Conservation (phyloP, 2,113 vertebrate species). For the Gymnorhina tibicen region DNA sequence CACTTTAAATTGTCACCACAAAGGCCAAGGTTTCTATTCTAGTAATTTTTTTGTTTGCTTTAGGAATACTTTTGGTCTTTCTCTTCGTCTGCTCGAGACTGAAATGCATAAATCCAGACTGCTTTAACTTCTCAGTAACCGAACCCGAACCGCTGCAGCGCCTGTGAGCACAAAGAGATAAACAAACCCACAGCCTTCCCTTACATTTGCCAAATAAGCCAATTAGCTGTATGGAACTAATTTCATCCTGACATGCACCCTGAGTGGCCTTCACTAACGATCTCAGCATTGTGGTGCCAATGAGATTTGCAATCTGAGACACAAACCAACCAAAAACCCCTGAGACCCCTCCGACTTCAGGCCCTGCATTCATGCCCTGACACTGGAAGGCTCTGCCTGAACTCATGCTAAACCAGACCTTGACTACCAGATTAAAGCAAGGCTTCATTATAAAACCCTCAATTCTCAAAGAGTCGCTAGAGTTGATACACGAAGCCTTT, state of each 20-base stretch:
- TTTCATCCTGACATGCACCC: neutral
- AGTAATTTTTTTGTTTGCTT: slow-evolving; percentile 2
- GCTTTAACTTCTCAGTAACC: neutral
- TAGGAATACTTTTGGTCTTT: slow-evolving; percentile 10
- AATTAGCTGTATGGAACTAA: neutral
- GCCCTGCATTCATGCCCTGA: neutral
- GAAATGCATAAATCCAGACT: neutral
- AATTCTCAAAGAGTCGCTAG: neutral
- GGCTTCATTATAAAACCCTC: neutral
- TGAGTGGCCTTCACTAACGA: neutral
- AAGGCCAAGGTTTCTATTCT: slow-evolving; percentile 18
- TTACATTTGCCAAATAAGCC: neutral
- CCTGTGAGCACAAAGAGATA: neutral
- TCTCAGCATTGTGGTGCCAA: neutral
- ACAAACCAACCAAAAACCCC: neutral
- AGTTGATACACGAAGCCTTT: slow-evolving; percentile 28
- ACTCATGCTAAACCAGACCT: neutral
- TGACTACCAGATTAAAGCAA: slow-evolving; percentile 16
- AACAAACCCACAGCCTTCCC: neutral
- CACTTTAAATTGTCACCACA: slow-evolving; percentile 24
- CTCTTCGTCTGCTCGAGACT: neutral
- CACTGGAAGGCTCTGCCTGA: neutral
- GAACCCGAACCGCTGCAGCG: neutral
- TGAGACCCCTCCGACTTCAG: neutral
- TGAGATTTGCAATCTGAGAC: neutral